Conservation (phyloP, 2,797 vertebrate species). For the Alauda arvensis region DNA sequence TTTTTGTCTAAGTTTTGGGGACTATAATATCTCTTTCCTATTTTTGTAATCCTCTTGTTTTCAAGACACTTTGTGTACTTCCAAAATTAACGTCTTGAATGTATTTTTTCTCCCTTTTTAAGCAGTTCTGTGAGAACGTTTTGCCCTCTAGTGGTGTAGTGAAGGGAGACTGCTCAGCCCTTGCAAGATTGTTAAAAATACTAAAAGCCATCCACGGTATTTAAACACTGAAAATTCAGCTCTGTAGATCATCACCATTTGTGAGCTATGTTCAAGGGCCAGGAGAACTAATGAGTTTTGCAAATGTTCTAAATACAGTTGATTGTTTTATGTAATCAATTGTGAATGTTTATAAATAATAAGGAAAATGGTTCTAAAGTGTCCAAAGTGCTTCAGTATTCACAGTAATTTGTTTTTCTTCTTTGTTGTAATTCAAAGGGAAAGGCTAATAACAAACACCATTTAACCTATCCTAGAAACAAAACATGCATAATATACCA, state of each 20-base stretch:
- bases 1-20: background rate
- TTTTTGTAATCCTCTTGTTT: background rate
- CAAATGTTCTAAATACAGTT: background rate
- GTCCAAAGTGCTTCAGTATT: background rate
- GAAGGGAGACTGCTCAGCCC: background rate
- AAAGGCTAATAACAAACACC: background rate
- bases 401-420: background rate
- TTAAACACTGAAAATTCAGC: background rate
- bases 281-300: background rate
- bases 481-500: background rate
- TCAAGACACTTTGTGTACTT: background rate
- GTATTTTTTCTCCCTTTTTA: background rate
- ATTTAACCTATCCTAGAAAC: background rate
- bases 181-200: background rate
- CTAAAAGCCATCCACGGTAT: background rate
- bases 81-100: fast-evolving
- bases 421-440: background rate
- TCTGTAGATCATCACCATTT: background rate
- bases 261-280: background rate
- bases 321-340: background rate
- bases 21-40: background rate
- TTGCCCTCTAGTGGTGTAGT: slow-evolving; percentile 30
- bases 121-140: background rate
- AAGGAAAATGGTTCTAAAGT: background rate
- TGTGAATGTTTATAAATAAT: background rate